These are phyloP conservation scores for Acrocephalus kingi DNA, from an alignment of 2,113 vertebrate genomes.

Conservation along the genomic window DNA sequence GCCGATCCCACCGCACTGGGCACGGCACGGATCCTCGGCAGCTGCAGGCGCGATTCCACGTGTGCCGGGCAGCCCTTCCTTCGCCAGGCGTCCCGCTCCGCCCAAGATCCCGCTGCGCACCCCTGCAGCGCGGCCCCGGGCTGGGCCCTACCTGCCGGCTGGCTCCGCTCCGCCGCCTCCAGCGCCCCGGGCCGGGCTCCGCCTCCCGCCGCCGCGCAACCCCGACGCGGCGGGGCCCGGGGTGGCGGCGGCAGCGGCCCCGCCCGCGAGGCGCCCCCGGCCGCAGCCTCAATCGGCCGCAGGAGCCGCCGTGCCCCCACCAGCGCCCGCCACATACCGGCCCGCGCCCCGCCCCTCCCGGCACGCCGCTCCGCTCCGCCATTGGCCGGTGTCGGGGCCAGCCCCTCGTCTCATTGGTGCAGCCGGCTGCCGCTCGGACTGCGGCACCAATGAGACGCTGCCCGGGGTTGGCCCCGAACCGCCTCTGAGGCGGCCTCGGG, in stretches of 20 bases:
- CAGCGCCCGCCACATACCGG: not conserved
- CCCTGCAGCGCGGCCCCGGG: not conserved
- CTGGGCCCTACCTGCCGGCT: not conserved
- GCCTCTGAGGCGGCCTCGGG: not conserved
- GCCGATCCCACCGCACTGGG: fast-evolving
- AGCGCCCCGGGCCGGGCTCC: not conserved
- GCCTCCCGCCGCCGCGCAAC: not conserved
- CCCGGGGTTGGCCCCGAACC: not conserved
- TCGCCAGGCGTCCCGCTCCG: fast-evolving
- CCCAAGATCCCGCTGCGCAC: not conserved
- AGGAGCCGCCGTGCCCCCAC: too few relatives aligned
- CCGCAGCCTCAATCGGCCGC: too few relatives aligned
- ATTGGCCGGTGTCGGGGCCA: not conserved
- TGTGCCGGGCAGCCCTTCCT: fast-evolving
- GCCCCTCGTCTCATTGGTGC: not conserved
- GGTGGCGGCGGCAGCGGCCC: too few relatives aligned
- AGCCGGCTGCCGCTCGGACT: not conserved
- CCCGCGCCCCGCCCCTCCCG: not conserved
- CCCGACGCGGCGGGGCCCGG: too few relatives aligned
- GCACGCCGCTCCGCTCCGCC: too few relatives aligned
- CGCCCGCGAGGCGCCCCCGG: too few relatives aligned
- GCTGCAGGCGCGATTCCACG: fast-evolving
- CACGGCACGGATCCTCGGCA: not conserved
- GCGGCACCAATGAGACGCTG: not conserved
- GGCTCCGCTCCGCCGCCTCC: not conserved